Evolutionary conservation across 2,113 vertebrate species (phyloP).

Genomic region (zebrafish (Danio rerio)): DNA sequence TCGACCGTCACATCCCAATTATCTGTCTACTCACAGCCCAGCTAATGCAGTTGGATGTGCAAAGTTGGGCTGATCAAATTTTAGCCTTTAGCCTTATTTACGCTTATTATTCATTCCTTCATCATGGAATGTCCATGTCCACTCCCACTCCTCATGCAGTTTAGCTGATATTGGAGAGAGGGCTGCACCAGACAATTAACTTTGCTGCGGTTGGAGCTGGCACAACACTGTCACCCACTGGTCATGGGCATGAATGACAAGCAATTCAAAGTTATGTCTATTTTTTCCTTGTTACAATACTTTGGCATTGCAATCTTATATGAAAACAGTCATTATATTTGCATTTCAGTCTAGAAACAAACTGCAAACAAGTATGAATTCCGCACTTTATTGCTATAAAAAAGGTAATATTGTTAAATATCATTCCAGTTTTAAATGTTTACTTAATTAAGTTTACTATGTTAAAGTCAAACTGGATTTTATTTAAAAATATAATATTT

Average conservation of each 20-base stretch:
- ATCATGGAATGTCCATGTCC: slow-evolving; percentile 32
- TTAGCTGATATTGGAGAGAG: neutral
- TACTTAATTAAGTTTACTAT: too few species aligned
- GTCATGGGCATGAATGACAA: neutral
- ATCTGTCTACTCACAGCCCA: slow-evolving; percentile 27
- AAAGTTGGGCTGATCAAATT: slow-evolving; percentile 47
- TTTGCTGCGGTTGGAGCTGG: slow-evolving; percentile 7
- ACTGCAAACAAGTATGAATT: neutral
- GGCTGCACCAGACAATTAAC: neutral
- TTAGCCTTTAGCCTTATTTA: slow-evolving; percentile 54
- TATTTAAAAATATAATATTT: too few species aligned
- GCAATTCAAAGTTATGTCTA: neutral
- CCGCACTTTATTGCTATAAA: neutral
- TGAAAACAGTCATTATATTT: neutral
- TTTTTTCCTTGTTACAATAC: neutral
- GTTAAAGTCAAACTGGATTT: too few species aligned
- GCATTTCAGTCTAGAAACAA: neutral
- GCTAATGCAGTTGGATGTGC: slow-evolving; percentile 39
- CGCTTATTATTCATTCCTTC: slow-evolving; percentile 53
- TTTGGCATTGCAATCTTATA: neutral
- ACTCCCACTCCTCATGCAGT: slow-evolving; percentile 29
- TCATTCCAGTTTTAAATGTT: too few species aligned
- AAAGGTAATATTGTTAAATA: too few species aligned
- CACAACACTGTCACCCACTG: slow-evolving; percentile 53
- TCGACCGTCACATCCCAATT: slow-evolving; percentile 47